Base-by-base conservation (phyloP, 2,113 vertebrate genomes). In the Ramphastos sulfuratus region DNA sequence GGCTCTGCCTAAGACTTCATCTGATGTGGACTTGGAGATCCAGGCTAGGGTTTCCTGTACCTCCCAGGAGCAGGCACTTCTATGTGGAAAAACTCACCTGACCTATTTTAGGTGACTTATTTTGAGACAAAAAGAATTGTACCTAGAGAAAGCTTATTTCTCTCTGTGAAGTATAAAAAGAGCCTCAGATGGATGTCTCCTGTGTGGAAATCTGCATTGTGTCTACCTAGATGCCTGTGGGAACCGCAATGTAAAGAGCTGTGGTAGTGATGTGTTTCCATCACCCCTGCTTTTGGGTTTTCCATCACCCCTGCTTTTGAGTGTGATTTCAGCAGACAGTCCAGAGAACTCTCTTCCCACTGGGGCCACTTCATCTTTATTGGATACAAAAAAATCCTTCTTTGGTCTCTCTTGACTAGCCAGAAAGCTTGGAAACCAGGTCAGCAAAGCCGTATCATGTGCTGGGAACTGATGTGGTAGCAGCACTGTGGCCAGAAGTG, bases 111-210 rank as follows among this genome's bases (percentile, higher is more conserved):
- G 46, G 39, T 52, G 60, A 66, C 30, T 42, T 87, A 59, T 95
- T 94, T 92, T 82, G 91, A 85, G 85, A 73, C 31, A 39, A 94
- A 91, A 87, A 70, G 25, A 69, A 85, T 63, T 79, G 63, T 55
- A 24, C 33, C 74, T 73, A 73, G 12, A 70, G 78, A 87, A 89
- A 89, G 6, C 50, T 61, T 78, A 2, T 27, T 75, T 89, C 61
- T 94, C 46, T 61, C 61, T 6, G 25, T 69, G 59, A 93, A 65
- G 44, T 70, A 66, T n/a, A 85, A 85, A 85, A 59, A 63, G 55
- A 95, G 20, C 20, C 71, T 89, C 75, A 63, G n/a, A 39, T 76
- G 79, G 39, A 66, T 85, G 13, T 73, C 64, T 85, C 35, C 75
- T 81, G 2, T 27, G 58, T 67, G 66, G 66, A 90, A 37, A 30